phyloP scores from a whole-genome alignment of 2,113 vertebrate genomes.

The Muscicapa adusta region DNA sequence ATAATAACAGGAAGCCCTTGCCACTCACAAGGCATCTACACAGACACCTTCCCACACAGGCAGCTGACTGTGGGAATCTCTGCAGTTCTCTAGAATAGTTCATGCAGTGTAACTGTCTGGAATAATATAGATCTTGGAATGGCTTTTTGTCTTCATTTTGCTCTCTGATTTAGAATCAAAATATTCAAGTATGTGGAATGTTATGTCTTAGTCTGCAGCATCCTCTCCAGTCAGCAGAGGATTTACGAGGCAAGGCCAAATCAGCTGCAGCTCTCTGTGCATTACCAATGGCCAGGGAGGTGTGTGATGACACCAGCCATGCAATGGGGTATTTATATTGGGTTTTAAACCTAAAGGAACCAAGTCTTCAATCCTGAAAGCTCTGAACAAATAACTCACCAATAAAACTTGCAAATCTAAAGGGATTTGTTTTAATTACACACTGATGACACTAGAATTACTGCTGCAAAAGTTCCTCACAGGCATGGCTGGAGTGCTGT shows the following conservation, averaged over 20 bases:
- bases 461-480: background rate
- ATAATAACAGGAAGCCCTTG: background rate
- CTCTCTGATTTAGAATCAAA: slow-evolving; percentile 2
- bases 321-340: background rate
- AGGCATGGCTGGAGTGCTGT: background rate
- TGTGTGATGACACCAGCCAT: background rate
- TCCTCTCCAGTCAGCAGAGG: background rate
- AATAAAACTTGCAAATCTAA: background rate
- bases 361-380: background rate
- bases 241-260: background rate
- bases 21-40: background rate
- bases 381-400: background rate
- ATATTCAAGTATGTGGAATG: background rate
- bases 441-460: background rate
- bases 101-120: background rate
- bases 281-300: background rate
- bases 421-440: background rate
- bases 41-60: background rate
- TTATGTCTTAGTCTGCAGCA: background rate
- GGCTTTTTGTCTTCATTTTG: background rate
- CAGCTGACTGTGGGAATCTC: background rate
- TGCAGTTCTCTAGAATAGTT: background rate
- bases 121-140: background rate
- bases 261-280: background rate
- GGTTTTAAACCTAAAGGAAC: background rate